These are phyloP conservation scores for Hylaeus volcanicus DNA, from an alignment of 1,140 invertebrate species.

Conservation along the genomic window DNA sequence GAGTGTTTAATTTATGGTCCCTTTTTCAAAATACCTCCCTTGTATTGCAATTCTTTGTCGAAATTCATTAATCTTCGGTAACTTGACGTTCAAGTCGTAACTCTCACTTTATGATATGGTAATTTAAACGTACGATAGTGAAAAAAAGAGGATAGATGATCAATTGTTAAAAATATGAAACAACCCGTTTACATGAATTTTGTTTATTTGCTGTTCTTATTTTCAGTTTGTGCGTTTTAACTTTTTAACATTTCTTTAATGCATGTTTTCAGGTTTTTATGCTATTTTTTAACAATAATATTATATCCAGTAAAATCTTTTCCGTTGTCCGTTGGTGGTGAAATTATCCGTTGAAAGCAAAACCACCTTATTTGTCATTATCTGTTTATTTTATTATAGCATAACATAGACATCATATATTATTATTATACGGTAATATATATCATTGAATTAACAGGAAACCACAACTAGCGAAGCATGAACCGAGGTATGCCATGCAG, in stretches of 20 bases:
- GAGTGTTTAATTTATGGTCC: too few species aligned
- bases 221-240: constrained; percentile 66
- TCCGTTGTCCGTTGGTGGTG: constrained; percentile 48
- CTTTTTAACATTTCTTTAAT: constrained; percentile 73
- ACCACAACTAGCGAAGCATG: constrained; percentile 79
- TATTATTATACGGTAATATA: constrained; percentile 73
- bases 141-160: constrained; percentile 33
- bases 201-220: constrained; percentile 64
- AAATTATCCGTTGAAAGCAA: constrained; percentile 2
- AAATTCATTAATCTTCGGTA: not conserved
- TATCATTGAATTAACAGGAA: constrained; percentile 80
- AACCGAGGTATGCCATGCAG: constrained; percentile 79
- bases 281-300: constrained; percentile 67
- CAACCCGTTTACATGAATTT: constrained; percentile 28
- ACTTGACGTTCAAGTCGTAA: not conserved
- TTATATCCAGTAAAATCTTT: constrained; percentile 61
- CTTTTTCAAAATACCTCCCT: too few species aligned
- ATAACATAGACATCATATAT: constrained; percentile 74
- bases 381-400: constrained; percentile 69
- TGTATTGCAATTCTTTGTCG: too few species aligned
- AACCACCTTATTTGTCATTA: constrained; percentile 46
- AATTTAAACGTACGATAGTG: not conserved
- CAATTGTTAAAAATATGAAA: constrained; percentile 28
- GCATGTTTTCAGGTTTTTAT: constrained; percentile 79
- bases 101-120: constrained; percentile 39